Percentiles rank a stretch among this genome's conserved stretches.
Conservation (phyloP, 2,113 vertebrate species). For the Dolichotis patagonum region DNA sequence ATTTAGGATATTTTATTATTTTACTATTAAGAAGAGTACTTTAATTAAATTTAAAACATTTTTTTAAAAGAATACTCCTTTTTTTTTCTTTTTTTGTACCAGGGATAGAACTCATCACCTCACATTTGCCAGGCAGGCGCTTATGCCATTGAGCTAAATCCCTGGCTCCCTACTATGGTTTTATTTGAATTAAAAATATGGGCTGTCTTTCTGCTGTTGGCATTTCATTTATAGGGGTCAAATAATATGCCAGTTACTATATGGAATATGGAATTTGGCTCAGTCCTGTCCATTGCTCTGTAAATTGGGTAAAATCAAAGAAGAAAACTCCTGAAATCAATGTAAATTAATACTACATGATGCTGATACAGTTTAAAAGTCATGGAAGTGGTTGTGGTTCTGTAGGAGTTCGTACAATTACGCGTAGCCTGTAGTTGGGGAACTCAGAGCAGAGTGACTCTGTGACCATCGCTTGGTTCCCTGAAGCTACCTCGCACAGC, state of each 20-base stretch:
- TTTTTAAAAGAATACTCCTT: not conserved
- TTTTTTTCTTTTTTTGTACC: not conserved
- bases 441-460: conserved; percentile 39
- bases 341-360: not conserved
- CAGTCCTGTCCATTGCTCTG: not conserved
- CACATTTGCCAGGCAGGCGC: too few relatives aligned
- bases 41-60: not conserved
- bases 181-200: conserved; percentile 55
- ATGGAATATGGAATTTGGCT: conserved; percentile 21
- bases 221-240: not conserved
- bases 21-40: conserved; percentile 33
- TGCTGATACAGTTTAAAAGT: conserved; percentile 30
- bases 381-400: not conserved
- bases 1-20: conserved; percentile 1
- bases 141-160: too few relatives aligned
- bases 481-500: conserved; percentile 52
- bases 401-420: not conserved
- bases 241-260: not conserved
- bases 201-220: not conserved
- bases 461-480: not conserved
- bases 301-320: conserved; percentile 19
- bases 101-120: too few relatives aligned
- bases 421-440: not conserved
- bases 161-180: not conserved
- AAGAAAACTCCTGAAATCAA: not conserved